Base-by-base conservation (phyloP, 2,113 vertebrate genomes). In the Lepisosteus osseus region DNA sequence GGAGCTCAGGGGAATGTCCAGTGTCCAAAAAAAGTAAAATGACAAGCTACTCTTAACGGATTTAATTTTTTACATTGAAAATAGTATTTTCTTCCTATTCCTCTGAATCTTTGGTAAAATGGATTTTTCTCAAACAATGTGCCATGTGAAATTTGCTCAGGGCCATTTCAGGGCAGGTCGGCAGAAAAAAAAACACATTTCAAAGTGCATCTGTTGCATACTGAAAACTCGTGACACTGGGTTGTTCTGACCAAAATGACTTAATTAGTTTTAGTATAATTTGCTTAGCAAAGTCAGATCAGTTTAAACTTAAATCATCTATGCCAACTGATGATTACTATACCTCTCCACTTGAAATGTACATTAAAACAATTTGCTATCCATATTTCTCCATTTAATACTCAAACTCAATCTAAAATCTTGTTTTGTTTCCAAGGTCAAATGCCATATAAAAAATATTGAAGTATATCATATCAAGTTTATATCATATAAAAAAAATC, bases 71-170 rank as follows among this genome's bases (percentile, higher is more conserved):
- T 51, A 9, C 47, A 1, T 5, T n/a, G 42, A 43, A 11, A 74
- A 66, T 29, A 54, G 42, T 12, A 59, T 66, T n/a, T 14, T 2
- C 15, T 14, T 55, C 3, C 29, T 42, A 61, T 70, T 67, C 62
- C 43, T 70, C 68, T 61, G 17, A 41, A 70, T 75, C 73, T 75
- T 75, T 75, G 73, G 73, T 70, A 70, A 44, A 67, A 54, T n/a
- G 4, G 29, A 15, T 45, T 62, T 55, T 74, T 74, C n/a, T 70
- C 17, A 29, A 62, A 70, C 61, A 15, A 13, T 67, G 40, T 11
- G 29, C 9, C 8, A 11, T 41, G 17, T 7, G 62, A 69, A 69
- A 69, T 41, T 12, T n/a, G 44, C 40, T 17, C n/a, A 6, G 42
- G 65, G 65, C 7, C 55, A 15, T 45, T 3, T 42, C 54, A 61